Evolutionary conservation across 2,113 vertebrate species (phyloP), one percentile per base, ranked within the genome.

Genomic region (Thalassoma bifasciatum): DNA sequence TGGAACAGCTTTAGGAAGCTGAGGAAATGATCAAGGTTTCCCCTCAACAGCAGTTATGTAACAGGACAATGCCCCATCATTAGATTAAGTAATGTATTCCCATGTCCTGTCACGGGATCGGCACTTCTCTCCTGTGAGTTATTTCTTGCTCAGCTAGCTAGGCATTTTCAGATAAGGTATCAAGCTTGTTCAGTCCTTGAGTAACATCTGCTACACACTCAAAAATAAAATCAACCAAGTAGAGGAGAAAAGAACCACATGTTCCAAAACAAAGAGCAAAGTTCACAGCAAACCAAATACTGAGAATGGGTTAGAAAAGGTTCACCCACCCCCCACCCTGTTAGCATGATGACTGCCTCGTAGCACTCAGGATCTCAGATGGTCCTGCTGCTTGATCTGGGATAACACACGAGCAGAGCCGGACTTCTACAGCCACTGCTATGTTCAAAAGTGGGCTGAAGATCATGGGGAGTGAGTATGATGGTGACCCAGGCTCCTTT

Each of bases 271-370:
- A 79, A 81, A 89, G 92, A 81, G 83, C 92, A 93, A 94, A 93
- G 93, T 93, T 91, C 91, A 90, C 60, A 68, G 61, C 51, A 85
- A 91, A 90, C 67, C 90, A 92, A 92, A 93, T 83, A 90, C 50
- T 65, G n/a, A 53, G 82, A 66, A 42, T 58, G 26, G 23, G 67
- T 52, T 46, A 46, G 42, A 83, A 69, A 72, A 42, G 67, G 75
- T 86, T 81, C 47, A 75, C 60, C 83, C 74, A 82, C 19, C 69
- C 30, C 6, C 30, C 69, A 3, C 6, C 30, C 47, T 12, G 23
- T 68, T 51, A 46, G 79, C 42, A 47, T 69, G 59, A 62, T 42
- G 61, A 75, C 58, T 11, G 40, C 34, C 59, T 54, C 75, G 44
- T 49, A 63, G 51, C n/a, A 0, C 61, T 85, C 57, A 46, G 68